Percentiles rank a stretch among this genome's conserved stretches.
Conservation (phyloP, 2,113 vertebrate species). For the Struthidea cinerea region DNA sequence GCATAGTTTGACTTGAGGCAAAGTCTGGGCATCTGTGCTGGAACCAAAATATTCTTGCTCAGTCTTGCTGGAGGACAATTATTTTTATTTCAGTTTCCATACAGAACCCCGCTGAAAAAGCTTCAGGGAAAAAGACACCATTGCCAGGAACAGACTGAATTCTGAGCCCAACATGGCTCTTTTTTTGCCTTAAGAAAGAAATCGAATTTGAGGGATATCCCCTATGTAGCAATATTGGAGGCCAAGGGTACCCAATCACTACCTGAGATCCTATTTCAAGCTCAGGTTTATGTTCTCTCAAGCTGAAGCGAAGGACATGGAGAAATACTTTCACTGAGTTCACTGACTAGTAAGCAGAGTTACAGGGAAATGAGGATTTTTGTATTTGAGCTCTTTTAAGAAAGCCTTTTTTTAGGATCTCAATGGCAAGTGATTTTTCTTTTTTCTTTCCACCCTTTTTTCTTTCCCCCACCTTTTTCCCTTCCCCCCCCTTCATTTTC, state of each 20-base stretch:
- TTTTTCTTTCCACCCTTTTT: not conserved
- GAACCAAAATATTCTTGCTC: not conserved
- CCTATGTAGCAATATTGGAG: not conserved
- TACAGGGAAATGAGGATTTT: not conserved
- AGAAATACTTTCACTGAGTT: not conserved
- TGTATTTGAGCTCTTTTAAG: not conserved
- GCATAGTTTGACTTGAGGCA: not conserved
- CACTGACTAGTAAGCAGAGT: not conserved
- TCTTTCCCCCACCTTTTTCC: rapidly evolving
- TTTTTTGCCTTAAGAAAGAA: not conserved
- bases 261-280: not conserved
- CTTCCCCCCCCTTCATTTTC: rapidly evolving
- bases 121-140: not conserved
- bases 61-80: not conserved
- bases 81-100: not conserved
- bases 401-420: not conserved
- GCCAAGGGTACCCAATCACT: not conserved
- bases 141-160: not conserved
- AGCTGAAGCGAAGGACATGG: not conserved
- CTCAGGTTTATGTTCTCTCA: not conserved
- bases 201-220: not conserved
- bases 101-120: not conserved
- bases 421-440: not conserved
- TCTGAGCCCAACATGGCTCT: not conserved
- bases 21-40: not conserved